Conservation (phyloP, 2,888 invertebrate species). For the Drosophila diplacantha region DNA sequence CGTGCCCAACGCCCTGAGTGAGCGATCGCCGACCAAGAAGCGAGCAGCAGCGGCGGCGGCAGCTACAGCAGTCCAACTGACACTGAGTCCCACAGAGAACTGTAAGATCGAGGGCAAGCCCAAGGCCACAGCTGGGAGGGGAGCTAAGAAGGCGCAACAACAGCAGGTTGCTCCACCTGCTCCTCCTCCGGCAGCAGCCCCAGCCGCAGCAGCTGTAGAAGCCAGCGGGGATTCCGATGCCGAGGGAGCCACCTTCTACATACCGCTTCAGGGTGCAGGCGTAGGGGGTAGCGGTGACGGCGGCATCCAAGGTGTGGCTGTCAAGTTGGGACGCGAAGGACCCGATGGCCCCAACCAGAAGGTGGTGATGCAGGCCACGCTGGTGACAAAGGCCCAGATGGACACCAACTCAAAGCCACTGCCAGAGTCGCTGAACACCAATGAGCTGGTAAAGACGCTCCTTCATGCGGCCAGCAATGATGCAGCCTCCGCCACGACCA, state of each 20-base stretch:
- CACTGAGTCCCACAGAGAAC: slow-evolving; percentile 77
- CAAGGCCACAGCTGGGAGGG: slow-evolving; percentile 46
- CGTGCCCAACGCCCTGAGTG: slow-evolving; percentile 55
- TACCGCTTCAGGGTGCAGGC: slow-evolving; percentile 80
- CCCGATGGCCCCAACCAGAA: slow-evolving; percentile 82
- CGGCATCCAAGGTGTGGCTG: slow-evolving; percentile 82
- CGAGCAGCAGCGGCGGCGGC: slow-evolving; percentile 63
- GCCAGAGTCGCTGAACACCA: slow-evolving; percentile 76
- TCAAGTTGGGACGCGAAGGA: slow-evolving; percentile 82
- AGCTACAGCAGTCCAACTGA: slow-evolving; percentile 75
- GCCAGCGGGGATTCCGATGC: slow-evolving; percentile 78
- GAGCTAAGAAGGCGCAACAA: slow-evolving; percentile 49
- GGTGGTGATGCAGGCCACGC: slow-evolving; percentile 82
- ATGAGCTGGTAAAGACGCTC: slow-evolving; percentile 77
- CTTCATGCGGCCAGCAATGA: slow-evolving; percentile 61
- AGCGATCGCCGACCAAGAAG: slow-evolving; percentile 62
- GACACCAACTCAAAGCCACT: slow-evolving; percentile 76
- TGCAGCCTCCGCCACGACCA: slow-evolving; percentile 27
- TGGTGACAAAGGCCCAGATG: slow-evolving; percentile 82
- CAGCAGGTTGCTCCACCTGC: slow-evolving; percentile 39
- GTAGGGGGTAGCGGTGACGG: slow-evolving; percentile 70
- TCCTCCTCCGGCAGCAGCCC: slow-evolving; percentile 47
- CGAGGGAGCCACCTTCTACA: slow-evolving; percentile 82
- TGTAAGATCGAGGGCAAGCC: slow-evolving; percentile 78
- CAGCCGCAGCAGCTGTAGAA: slow-evolving; percentile 37